Evolutionary conservation across 2,888 invertebrate genomes (phyloP), one percentile per base, ranked within the genome.

Genomic region (Phyto melanocephala): DNA sequence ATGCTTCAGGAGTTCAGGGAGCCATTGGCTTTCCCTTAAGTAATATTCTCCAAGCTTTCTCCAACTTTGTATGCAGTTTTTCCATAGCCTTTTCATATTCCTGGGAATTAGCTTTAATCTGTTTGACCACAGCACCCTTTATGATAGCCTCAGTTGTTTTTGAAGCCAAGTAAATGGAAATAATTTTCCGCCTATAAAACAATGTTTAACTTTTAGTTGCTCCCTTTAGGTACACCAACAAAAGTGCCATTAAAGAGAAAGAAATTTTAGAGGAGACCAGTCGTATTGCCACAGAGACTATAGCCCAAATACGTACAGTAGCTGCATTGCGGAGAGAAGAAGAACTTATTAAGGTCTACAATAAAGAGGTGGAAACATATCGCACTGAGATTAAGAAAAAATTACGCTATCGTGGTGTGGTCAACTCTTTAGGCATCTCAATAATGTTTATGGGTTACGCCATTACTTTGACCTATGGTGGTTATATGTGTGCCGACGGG

Each of bases 391-490:
- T 93, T 0, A 91, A 91, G 56, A 91, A 91, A 65, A 93, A 93
- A 76, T 91, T 94, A 37, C 93, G 94, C 5, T 92, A 94, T 88
- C 92, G 95, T 7, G 95, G 95, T 6, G 85, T 93, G 5, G 94
- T 95, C 6, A 95, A 95, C 89, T 93, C 95, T 0, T 93, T 94
- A 81, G 95, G 95, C 0, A 95, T 95, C 89, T 93, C 94, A 0
- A 93, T 94, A 17, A 94, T 95, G 0, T 94, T 95, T 85, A 94
- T 95, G 47, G 95, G 95, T 0, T 96, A 96, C 88, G 95, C 95
- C 0, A 91, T 94, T 2, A 93, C 94, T 24, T 91, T 95, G 10
- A 95, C 94, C 90, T 95, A 95, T 88, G 95, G 95, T 0, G 95
- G 95, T 1, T 93, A 93, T 17, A 91, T 95, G 35, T 94, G 95